Evolutionary conservation across 2,113 vertebrate genomes (phyloP).

Genomic region (Anguilla rostrata): DNA sequence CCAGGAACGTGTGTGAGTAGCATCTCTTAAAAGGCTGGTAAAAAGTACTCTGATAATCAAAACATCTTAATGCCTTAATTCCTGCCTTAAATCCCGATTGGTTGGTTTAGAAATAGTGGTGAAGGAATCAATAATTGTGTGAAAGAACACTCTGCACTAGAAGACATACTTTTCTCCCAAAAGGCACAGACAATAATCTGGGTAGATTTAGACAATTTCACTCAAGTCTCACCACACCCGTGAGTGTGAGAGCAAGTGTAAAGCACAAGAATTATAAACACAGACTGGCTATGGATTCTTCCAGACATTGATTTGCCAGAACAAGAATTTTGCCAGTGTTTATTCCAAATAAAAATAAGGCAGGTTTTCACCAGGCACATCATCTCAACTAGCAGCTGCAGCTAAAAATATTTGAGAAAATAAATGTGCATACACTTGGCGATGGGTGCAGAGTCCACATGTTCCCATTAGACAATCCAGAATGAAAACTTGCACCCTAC

Average conservation of each 20-base stretch:
- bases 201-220: neutral
- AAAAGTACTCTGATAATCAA: neutral
- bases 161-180: neutral
- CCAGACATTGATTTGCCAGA: neutral
- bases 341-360: neutral
- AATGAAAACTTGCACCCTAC: too few relatives aligned
- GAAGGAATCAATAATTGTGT: neutral
- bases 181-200: neutral
- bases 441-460: too few relatives aligned
- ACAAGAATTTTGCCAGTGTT: neutral
- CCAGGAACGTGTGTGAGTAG: neutral
- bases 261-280: neutral
- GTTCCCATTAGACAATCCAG: too few relatives aligned
- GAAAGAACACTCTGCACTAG: neutral
- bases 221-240: too few relatives aligned
- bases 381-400: too few relatives aligned
- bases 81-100: neutral
- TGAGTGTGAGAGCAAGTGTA: too few relatives aligned
- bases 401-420: too few relatives aligned
- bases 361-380: neutral
- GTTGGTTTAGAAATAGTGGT: neutral
- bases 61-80: neutral
- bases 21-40: neutral
- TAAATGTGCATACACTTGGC: too few relatives aligned
- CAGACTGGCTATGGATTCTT: neutral